Evolutionary conservation across 2,797 vertebrate species (phyloP).

Genomic region (Ceryle rudis): DNA sequence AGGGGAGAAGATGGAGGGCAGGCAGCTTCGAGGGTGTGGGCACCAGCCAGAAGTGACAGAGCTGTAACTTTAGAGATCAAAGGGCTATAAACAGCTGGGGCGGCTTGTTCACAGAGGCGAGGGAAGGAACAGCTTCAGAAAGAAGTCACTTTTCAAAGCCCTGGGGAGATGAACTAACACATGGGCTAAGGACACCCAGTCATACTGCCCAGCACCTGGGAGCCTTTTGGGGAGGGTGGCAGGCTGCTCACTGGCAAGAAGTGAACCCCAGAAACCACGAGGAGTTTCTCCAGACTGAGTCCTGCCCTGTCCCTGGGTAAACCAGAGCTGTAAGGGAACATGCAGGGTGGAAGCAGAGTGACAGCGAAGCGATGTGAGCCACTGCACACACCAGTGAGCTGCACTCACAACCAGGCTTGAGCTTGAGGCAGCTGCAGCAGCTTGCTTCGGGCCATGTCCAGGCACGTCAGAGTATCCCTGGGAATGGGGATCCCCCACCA

Average conservation of each 20-base stretch:
- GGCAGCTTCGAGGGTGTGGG: background rate
- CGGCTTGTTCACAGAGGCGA: fast-evolving
- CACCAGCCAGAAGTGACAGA: background rate
- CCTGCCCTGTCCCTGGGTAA: background rate
- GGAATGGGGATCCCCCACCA: background rate
- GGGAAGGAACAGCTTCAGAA: background rate
- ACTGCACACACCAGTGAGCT: fast-evolving
- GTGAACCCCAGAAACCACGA: background rate
- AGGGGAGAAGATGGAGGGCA: background rate
- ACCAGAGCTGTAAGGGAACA: background rate
- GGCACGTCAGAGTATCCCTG: fast-evolving
- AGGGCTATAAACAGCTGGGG: background rate
- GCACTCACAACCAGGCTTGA: background rate
- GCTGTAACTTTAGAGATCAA: background rate
- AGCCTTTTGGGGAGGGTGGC: fast-evolving
- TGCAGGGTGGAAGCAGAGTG: background rate
- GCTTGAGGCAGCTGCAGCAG: background rate
- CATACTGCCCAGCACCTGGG: fast-evolving
- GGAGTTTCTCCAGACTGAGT: background rate
- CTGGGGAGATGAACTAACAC: background rate
- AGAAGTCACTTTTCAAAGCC: background rate
- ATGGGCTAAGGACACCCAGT: background rate
- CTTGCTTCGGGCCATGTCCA: fast-evolving
- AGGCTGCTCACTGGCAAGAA: background rate
- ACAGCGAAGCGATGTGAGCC: fast-evolving